Base-by-base conservation (phyloP, 2,888 invertebrate species). In the Melanostoma scalare region DNA sequence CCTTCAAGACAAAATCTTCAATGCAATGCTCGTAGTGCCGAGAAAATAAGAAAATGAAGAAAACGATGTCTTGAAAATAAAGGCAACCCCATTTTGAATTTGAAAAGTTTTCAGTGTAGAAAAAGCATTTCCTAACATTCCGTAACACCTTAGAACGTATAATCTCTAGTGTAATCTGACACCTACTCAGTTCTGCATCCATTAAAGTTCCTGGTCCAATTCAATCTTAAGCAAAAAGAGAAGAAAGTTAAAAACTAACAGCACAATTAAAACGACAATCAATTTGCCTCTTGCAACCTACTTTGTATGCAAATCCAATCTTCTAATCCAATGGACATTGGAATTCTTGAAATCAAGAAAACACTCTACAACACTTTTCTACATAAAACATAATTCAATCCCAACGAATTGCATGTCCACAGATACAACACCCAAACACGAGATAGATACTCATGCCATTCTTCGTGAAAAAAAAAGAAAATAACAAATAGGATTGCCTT, bases 371-470 rank as follows among this genome's bases (percentile, higher is more conserved):
- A 33, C 74, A 63, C 75, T 63, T 63, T 63, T 50, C 63, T 56
- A 52, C 35, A 60, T 61, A 71, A 63, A 74, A 71, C 84, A 84
- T 84, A 84, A 84, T 75, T 84, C 84, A 84, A 84, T 84, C 75
- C 38, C 84, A 79, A 79, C 84, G 84, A 84, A 84, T 84, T 84
- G 84, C 84, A 84, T 84, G 84, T 84, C 84, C 79, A 71, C 79
- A 71, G 75, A 79, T 75, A 84, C 79, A 78, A 79, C 74, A 78
- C 79, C 84, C 75, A 71, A 74, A 52, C 84, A 74, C 74, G 74
- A 74, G 78, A 84, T 61, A 79, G 40, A 79, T 60, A 65, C 69
- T 38, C 63, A 74, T 69, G 71, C 58, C 74, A 74, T 74, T 69
- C 84, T 71, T 74, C 30, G 68, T 33, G 56, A 42, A 55, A 6